phyloP scores from a whole-genome alignment of 2,888 invertebrate species.

The Bibio marci region DNA sequence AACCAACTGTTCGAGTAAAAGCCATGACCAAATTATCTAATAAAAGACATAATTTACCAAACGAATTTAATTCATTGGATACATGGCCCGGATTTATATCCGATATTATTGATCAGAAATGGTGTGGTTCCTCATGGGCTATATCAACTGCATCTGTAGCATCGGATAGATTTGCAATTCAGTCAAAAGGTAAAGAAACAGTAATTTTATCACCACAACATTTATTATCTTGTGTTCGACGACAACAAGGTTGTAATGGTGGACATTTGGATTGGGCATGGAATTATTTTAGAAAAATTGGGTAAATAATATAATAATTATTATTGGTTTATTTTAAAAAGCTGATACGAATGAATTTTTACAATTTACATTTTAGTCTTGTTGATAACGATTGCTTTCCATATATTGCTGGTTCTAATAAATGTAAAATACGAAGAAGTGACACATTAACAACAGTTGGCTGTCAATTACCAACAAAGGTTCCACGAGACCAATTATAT shows the following conservation, averaged over 20 bases:
- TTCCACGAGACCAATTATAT: conserved; percentile 42
- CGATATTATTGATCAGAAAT: conserved; percentile 50
- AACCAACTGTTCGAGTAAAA: conserved; percentile 25
- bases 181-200: conserved; percentile 61
- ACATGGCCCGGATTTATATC: conserved; percentile 62
- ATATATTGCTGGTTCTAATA: conserved; percentile 43
- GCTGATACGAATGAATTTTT: not conserved
- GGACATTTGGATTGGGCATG: conserved; percentile 85
- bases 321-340: not conserved
- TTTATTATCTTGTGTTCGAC: conserved; percentile 67
- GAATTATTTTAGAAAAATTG: conserved; percentile 66
- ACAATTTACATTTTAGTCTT: conserved; percentile 36
- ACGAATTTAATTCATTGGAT: conserved; percentile 54
- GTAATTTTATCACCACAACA: conserved; percentile 67
- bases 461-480: conserved; percentile 33
- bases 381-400: conserved; percentile 77
- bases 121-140: conserved; percentile 86
- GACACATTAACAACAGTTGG: conserved; percentile 33
- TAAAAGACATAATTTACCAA: conserved; percentile 34
- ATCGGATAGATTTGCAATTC: conserved; percentile 67
- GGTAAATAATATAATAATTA: conserved; percentile 31
- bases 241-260: conserved; percentile 69
- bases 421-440: conserved; percentile 43
- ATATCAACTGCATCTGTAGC: conserved; percentile 68
- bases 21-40: conserved; percentile 24